Evolutionary conservation across 2,113 vertebrate species (phyloP), one percentile per base, ranked within the genome.

Genomic region (Prionailurus bengalensis): DNA sequence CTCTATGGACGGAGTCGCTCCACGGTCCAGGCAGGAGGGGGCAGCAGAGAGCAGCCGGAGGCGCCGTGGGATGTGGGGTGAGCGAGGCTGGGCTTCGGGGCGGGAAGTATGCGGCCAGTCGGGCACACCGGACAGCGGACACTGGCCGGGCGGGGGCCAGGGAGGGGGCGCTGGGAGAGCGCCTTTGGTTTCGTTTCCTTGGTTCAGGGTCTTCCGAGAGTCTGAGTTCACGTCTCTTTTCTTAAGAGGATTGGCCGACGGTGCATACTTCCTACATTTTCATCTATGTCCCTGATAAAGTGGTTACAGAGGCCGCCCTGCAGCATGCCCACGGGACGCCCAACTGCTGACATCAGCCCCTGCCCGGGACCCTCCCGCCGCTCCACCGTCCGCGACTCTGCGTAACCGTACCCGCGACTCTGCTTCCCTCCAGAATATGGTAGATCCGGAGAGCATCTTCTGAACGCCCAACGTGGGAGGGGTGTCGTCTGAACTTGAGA

Each of bases 151-250:
- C 4, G 11, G 53, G 15, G 29, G 51, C 48, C 61, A 53, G 0
- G 11, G 5, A 12, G 33, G 4, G 9, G 39, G 23, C 39, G 3
- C 15, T 0, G 73, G 19, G 9, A 65, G 7, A 17, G 5, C 1
- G 23, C 42, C 39, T 29, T 36, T 39, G 1, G 19, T 21, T 33
- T 15, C 6, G 27, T n/a, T 8, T 25, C 13, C 74, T 39, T 17
- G 42, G 17, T 39, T 42, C 27, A 3, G 16, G 61, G 21, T 45
- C 61, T 29, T 51, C 16, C 45, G 61, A 12, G 61, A 45, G 10
- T 27, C 19, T 70, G 58, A 61, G 1, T 61, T 23, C 58, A 61
- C 17, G 21, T 42, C 23, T 13, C 27, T 81, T 21, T 80, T 53
- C 15, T 13, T 68, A 23, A 27, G 23, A 51, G 17, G 2, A 14